These are phyloP conservation scores for Euclidia mi DNA, from an alignment of 2,888 invertebrate genomes.

Conservation along the genomic window DNA sequence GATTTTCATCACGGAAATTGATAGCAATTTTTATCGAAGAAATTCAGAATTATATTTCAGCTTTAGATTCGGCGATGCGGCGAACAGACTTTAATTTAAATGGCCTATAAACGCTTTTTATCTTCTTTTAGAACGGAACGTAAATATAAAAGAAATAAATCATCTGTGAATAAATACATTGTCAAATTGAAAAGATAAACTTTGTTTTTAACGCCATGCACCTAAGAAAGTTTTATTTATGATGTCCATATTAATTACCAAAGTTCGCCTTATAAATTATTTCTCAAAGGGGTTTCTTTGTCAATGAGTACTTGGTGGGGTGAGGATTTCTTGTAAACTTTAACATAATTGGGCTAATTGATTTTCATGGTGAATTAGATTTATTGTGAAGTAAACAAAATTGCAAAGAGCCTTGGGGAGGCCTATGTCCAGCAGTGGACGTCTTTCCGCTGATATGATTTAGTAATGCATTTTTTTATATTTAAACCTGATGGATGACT, in stretches of 20 bases:
- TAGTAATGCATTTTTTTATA: no score
- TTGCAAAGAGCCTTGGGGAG: no score
- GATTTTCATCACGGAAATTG: constrained; percentile 78
- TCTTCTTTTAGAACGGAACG: constrained; percentile 24
- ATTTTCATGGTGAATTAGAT: no score
- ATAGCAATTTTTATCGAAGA: constrained; percentile 73
- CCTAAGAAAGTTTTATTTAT: constrained; percentile 39
- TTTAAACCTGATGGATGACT: no score
- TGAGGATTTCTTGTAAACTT: not conserved
- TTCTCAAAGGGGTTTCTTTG: constrained; percentile 23
- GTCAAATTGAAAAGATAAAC: constrained; percentile 34
- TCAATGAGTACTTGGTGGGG: not conserved
- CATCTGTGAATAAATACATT: constrained; percentile 30
- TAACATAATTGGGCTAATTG: not conserved
- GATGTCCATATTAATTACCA: constrained; percentile 41
- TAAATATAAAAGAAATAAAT: constrained; percentile 42
- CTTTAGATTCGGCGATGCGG: constrained; percentile 65
- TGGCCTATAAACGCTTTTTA: constrained; percentile 56
- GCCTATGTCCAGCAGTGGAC: no score
- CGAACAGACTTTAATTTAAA: constrained; percentile 58
- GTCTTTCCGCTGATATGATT: no score
- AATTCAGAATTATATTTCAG: constrained; percentile 75
- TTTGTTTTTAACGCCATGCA: constrained; percentile 30
- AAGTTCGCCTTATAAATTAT: constrained; percentile 46
- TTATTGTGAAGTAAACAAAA: no score